A percentile compares a stretch with the other conserved stretches of the same genome.
Evolutionary conservation across 2,888 invertebrate genomes (phyloP).

Genomic region (Drosophila subquinaria): DNA sequence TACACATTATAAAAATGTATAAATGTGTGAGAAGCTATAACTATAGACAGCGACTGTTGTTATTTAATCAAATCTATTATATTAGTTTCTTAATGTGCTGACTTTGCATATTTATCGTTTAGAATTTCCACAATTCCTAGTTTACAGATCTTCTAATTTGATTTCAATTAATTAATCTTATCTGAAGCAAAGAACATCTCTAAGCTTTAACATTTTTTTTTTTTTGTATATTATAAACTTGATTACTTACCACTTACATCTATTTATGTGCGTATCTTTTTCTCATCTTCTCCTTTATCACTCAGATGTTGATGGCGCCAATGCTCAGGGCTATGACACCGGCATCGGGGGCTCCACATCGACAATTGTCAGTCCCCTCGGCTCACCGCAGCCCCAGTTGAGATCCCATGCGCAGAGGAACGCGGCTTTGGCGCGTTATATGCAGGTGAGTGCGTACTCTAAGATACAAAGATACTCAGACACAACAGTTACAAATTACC

Average conservation of each 20-base stretch:
- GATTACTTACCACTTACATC: slow-evolving; percentile 21
- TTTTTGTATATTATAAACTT: not conserved
- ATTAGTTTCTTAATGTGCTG: not conserved
- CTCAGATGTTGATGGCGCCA: slow-evolving; percentile 84
- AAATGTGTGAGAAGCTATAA: not conserved
- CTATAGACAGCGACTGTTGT: not conserved
- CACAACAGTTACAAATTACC: slow-evolving; percentile 22
- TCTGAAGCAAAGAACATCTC: too few relatives aligned
- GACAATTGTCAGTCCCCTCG: slow-evolving; percentile 86
- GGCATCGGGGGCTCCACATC: slow-evolving; percentile 86
- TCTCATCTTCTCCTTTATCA: slow-evolving; percentile 7
- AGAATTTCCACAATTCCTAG: not conserved
- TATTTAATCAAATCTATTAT: not conserved
- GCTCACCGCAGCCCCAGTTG: slow-evolving; percentile 86
- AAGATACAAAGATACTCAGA: slow-evolving; percentile 45
- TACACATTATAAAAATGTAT: not conserved
- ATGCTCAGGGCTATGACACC: slow-evolving; percentile 85
- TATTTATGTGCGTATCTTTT: not conserved
- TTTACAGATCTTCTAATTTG: not conserved
- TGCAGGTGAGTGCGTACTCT: slow-evolving; percentile 87
- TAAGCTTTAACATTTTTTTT: too few relatives aligned
- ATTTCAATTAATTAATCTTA: not conserved
- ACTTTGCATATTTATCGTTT: not conserved
- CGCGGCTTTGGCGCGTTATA: slow-evolving; percentile 88
- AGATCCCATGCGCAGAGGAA: slow-evolving; percentile 88